These are phyloP conservation scores for Agrochola lota DNA, from an alignment of 2,888 invertebrate genomes.

Conservation along the genomic window DNA sequence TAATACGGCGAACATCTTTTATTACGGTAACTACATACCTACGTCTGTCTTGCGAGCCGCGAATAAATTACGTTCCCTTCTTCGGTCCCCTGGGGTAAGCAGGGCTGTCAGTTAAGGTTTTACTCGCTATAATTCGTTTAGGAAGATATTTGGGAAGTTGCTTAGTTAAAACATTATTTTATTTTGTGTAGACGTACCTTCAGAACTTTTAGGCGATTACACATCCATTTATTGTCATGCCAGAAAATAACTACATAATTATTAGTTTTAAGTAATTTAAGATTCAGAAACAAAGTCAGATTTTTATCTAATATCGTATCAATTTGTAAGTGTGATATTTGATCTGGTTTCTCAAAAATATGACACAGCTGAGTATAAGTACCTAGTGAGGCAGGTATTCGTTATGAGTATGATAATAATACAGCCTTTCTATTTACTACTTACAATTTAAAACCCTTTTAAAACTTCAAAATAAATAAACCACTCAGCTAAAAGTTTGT, in stretches of 20 bases:
- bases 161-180: constrained; percentile 4
- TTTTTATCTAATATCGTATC: neutral
- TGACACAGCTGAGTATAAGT: too few species aligned
- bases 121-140: constrained; percentile 23
- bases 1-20: constrained; percentile 59
- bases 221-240: too few species aligned
- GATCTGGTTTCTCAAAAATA: neutral
- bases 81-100: constrained; percentile 36
- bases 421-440: neutral
- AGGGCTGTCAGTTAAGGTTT: constrained; percentile 43
- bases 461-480: constrained; percentile 19
- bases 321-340: neutral
- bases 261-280: neutral
- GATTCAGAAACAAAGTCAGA: neutral
- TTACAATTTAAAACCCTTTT: constrained; percentile 8
- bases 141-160: constrained; percentile 18
- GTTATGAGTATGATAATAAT: neutral
- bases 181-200: neutral
- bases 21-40: constrained; percentile 53
- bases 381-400: neutral
- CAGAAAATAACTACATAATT: neutral
- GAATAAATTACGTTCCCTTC: constrained; percentile 54
- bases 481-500: constrained; percentile 6
- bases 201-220: neutral
- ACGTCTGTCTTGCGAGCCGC: constrained; percentile 46